Percentiles rank a stretch among this genome's conserved stretches.
Evolutionary conservation across 2,113 vertebrate species (phyloP).

Genomic region (Calyptommatus sinebrachiatus): DNA sequence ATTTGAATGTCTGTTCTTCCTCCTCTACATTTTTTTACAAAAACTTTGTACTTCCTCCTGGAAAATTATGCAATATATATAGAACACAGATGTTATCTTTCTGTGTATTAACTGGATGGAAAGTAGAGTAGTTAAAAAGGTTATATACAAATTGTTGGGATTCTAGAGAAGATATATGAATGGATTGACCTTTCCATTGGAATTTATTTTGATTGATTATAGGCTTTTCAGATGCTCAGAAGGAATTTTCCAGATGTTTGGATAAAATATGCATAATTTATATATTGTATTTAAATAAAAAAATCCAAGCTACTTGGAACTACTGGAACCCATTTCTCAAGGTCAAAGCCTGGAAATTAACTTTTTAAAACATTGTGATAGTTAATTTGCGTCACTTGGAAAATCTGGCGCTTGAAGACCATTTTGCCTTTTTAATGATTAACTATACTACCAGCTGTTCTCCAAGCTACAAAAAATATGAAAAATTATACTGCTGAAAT

Average conservation of each 20-base stretch:
- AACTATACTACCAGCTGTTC: conserved; percentile 32
- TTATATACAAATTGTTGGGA: background rate
- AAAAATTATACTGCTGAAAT: conserved; percentile 28
- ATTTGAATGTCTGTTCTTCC: no score
- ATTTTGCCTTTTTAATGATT: conserved; percentile 14
- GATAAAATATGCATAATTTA: conserved; percentile 4
- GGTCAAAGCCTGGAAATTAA: background rate
- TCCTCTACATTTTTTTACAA: no score
- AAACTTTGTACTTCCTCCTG: no score
- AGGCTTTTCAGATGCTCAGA: rapidly evolving
- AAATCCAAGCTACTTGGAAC: conserved; percentile 2
- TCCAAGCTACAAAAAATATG: conserved; percentile 27
- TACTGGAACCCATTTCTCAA: background rate
- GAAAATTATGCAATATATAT: background rate
- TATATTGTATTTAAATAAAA: conserved; percentile 1
- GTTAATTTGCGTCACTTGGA: conserved; percentile 24
- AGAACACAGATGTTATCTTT: background rate
- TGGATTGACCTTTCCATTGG: background rate
- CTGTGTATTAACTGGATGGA: background rate
- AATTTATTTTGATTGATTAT: background rate
- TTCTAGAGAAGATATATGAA: background rate
- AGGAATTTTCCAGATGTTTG: conserved; percentile 2
- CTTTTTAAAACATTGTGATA: conserved; percentile 15
- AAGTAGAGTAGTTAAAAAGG: background rate
- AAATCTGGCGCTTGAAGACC: background rate